These are phyloP conservation scores for Thalpophila matura DNA, from an alignment of 2,888 invertebrate genomes.

Conservation along the genomic window DNA sequence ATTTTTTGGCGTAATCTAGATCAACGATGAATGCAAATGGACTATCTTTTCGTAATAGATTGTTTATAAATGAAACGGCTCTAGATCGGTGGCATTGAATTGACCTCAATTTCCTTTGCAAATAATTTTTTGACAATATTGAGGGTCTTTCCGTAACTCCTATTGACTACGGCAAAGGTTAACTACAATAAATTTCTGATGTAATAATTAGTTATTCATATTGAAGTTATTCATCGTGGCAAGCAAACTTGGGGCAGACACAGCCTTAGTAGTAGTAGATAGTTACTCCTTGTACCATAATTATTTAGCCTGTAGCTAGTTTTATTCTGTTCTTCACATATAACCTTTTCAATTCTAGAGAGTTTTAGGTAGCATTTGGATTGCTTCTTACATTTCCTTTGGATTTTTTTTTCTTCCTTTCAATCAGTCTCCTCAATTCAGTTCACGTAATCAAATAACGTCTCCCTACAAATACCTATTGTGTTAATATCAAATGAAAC, in stretches of 20 bases:
- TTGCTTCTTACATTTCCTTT: conserved; percentile 1
- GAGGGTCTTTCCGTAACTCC: too few relatives aligned
- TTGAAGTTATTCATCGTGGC: too few relatives aligned
- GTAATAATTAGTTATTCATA: too few relatives aligned
- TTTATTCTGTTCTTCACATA: background rate
- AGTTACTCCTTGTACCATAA: too few relatives aligned
- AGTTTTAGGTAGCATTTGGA: background rate
- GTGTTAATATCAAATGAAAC: conserved; percentile 44
- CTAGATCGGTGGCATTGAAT: too few relatives aligned
- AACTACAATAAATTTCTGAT: too few relatives aligned
- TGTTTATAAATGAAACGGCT: background rate
- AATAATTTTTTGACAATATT: too few relatives aligned
- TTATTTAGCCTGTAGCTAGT: too few relatives aligned
- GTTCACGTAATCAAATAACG: conserved; percentile 54
- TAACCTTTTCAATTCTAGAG: background rate
- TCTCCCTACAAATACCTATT: conserved; percentile 49
- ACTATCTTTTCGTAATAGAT: background rate
- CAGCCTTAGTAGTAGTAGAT: too few relatives aligned
- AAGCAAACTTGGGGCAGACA: too few relatives aligned
- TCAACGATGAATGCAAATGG: background rate
- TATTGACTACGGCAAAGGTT: too few relatives aligned
- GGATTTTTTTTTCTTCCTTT: conserved; percentile 2
- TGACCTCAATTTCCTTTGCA: too few relatives aligned
- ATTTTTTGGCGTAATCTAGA: background rate
- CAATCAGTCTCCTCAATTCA: conserved; percentile 37